Evolutionary conservation across 1,140 invertebrate species (phyloP), one percentile per base, ranked within the genome.

Genomic region (Prorops nasuta): DNA sequence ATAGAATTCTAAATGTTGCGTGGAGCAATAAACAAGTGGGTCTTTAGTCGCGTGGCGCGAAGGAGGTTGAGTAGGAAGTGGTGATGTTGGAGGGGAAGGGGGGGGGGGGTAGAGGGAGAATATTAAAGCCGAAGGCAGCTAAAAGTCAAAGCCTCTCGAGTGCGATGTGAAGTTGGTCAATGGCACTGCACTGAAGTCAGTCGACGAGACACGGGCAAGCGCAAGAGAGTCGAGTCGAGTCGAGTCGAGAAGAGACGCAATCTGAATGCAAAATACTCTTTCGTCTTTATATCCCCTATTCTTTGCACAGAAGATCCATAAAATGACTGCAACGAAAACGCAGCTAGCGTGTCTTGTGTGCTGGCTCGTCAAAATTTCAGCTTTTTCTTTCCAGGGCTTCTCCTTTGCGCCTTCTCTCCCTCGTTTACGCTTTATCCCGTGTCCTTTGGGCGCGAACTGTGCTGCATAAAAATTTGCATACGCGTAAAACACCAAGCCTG

Each of bases 381-480:
- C 4, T 10, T 28, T 28, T 38, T 49, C 38, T 42, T 19, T 24
- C 31, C 31, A 18, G 12, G 22, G 19, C n/a, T 38, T 28, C 22
- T 50, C 41, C 15, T 12, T n/a, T 16, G n/a, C 15, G 24, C 4
- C 10, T 10, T 28, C 4, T 6, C 24, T 10, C 24, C 24, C 10
- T 28, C 24, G 24, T 28, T 28, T 28, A 28, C 24, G 24, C 24
- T 28, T 10, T 10, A 28, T 6, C 24, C 24, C 10, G 10, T 3
- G n/a, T n/a, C n/a, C 41, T 16, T 12, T 20, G 38, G 18, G 21
- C 37, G 49, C 51, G 50, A 54, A 53, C 18, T 32, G 34, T 6
- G 34, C 14, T 19, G 35, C 42, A 43, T 59, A 58, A 60, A 67
- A 64, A 67, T 67, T 67, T 67, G 54, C 58, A 67, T 63, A 55